Evolutionary conservation across 1,140 invertebrate species (phyloP).

Genomic region (Streblospio benedicti): DNA sequence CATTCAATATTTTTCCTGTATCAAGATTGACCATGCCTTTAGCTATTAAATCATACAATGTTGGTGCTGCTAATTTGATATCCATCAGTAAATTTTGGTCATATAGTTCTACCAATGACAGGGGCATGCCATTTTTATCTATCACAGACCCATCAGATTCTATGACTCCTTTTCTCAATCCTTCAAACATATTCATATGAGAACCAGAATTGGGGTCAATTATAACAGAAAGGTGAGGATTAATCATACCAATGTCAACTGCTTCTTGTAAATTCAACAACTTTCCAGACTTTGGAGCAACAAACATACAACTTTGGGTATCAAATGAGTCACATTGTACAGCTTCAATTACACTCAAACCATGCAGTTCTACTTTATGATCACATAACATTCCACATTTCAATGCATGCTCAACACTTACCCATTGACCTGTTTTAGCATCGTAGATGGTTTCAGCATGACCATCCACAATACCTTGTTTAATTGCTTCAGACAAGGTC

Average conservation of each 20-base stretch:
- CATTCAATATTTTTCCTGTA: constrained; percentile 38
- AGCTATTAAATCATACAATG: constrained; percentile 19
- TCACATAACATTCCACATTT: constrained; percentile 65
- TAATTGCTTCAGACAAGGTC: constrained; percentile 73
- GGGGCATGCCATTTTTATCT: neutral
- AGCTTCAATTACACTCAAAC: constrained; percentile 73
- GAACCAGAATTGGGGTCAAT: neutral
- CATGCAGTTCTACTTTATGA: neutral
- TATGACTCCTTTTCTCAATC: neutral
- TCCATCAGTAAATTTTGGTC: neutral
- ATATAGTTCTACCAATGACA: neutral
- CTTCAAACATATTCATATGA: neutral
- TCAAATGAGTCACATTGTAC: constrained; percentile 63
- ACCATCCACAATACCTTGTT: constrained; percentile 71
- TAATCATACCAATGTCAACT: constrained; percentile 44
- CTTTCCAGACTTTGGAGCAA: constrained; percentile 44
- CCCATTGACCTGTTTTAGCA: constrained; percentile 60
- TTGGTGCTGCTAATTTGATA: neutral
- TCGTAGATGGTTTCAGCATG: constrained; percentile 77
- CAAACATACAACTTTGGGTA: constrained; percentile 13
- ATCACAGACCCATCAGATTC: neutral
- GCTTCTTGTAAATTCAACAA: constrained; percentile 75
- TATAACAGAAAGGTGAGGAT: neutral
- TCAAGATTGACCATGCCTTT: constrained; percentile 25
- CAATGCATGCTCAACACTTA: constrained; percentile 76